Evolutionary conservation across 1,140 invertebrate species (phyloP).

Genomic region (Euschistus heros): DNA sequence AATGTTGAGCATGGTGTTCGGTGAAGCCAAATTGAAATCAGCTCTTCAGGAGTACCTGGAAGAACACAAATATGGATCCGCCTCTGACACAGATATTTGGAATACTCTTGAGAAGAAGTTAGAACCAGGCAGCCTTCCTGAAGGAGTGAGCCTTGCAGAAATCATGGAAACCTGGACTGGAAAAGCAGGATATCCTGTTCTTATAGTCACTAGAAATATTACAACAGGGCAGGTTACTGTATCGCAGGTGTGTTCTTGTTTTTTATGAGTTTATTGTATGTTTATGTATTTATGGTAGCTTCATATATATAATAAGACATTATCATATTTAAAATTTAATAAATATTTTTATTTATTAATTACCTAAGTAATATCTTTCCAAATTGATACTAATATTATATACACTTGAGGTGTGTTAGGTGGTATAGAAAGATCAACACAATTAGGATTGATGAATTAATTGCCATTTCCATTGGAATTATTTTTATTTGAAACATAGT

Average conservation of each 20-base stretch:
- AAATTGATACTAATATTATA: neutral
- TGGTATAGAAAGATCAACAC: no score
- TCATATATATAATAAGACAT: no score
- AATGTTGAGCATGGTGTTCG: conserved; percentile 70
- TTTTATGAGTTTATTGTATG: no score
- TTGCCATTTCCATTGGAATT: no score
- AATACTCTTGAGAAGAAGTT: conserved; percentile 34
- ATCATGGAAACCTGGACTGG: conserved; percentile 58
- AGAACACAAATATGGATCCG: conserved; percentile 26
- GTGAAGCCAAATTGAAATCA: conserved; percentile 52
- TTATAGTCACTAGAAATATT: conserved; percentile 46
- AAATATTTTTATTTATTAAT: neutral
- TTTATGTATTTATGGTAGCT: no score
- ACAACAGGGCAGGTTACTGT: conserved; percentile 42
- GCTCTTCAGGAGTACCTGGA: conserved; percentile 51
- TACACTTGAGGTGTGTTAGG: no score
- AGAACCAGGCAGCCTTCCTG: conserved; percentile 34
- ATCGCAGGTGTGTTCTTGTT: conserved; percentile 38
- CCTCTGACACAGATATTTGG: conserved; percentile 24
- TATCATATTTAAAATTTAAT: no score
- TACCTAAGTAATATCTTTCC: neutral
- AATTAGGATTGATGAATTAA: no score
- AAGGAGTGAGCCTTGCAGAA: conserved; percentile 29
- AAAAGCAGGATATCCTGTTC: conserved; percentile 61
- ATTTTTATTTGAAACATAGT: no score